A percentile compares a stretch with the other conserved stretches of the same genome.
Evolutionary conservation across 2,113 vertebrate genomes (phyloP).

Genomic region (Syrrhaptes paradoxus): DNA sequence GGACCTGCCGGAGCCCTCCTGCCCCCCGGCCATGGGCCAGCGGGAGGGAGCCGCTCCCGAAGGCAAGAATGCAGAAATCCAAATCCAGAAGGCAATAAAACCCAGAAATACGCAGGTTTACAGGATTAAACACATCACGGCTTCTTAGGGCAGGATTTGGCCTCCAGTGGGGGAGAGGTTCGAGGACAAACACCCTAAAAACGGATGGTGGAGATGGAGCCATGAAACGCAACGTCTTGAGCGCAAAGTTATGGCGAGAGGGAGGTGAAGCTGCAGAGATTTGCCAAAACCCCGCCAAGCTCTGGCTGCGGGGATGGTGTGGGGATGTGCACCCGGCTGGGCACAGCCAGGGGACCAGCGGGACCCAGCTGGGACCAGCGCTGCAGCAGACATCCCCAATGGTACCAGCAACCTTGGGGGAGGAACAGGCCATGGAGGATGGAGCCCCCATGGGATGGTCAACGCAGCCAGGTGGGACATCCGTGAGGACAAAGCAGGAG

Average conservation of each 20-base stretch:
- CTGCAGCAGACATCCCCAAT: not conserved
- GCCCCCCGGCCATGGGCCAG: fast-evolving
- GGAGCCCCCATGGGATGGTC: not conserved
- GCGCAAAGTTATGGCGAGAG: not conserved
- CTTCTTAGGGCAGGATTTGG: not conserved
- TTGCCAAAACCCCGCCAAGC: not conserved
- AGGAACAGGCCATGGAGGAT: not conserved
- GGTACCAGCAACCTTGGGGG: not conserved
- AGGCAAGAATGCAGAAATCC: not conserved
- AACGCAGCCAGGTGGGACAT: not conserved
- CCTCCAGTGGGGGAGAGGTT: not conserved
- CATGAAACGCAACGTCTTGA: not conserved
- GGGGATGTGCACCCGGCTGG: not conserved
- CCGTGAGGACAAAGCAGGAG: not conserved
- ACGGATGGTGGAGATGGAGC: fast-evolving
- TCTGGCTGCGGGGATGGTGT: not conserved
- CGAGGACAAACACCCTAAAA: not conserved
- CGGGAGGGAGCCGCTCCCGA: fast-evolving
- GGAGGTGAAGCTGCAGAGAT: not conserved
- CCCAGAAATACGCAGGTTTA: not conserved
- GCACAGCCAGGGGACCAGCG: not conserved
- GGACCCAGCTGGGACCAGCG: not conserved
- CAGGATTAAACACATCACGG: not conserved
- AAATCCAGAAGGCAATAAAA: not conserved
- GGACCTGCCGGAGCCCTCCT: not conserved